A percentile compares a stretch with the other conserved stretches of the same genome.
These are phyloP conservation scores for Eumacrocentrus americanus DNA, from an alignment of 2,888 invertebrate genomes.

Conservation along the genomic window DNA sequence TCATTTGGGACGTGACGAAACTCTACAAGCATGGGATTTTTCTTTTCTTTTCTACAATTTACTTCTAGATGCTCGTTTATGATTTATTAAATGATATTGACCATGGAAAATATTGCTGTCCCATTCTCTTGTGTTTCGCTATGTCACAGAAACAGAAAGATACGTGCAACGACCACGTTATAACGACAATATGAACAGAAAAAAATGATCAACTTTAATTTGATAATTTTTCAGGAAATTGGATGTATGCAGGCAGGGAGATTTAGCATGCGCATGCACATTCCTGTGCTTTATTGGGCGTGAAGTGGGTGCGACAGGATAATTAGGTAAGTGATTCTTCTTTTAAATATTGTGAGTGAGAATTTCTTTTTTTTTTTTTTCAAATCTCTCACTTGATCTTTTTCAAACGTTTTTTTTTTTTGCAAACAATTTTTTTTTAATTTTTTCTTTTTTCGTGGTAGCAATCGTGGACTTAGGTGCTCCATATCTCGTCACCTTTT, in stretches of 20 bases:
- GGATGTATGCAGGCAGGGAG: conserved; percentile 30
- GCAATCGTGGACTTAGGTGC: conserved; percentile 61
- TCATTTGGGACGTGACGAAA: background rate
- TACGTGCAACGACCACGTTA: conserved; percentile 54
- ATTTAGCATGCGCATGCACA: conserved; percentile 56
- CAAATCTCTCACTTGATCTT: conserved; percentile 19
- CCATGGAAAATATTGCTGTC: background rate
- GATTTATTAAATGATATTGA: background rate
- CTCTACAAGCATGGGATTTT: background rate
- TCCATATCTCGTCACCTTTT: conserved; percentile 70
- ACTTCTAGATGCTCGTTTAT: background rate
- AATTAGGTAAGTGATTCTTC: conserved; percentile 40
- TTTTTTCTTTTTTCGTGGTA: conserved; percentile 47
- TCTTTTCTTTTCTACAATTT: background rate
- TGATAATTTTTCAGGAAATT: conserved; percentile 11
- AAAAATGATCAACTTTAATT: conserved; percentile 19
- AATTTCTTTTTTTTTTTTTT: conserved; percentile 20
- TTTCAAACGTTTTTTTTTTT: conserved; percentile 25
- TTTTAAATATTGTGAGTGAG: conserved; percentile 9
- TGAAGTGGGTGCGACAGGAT: conserved; percentile 42
- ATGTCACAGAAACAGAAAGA: conserved; percentile 36
- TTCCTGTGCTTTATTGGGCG: conserved; percentile 56
- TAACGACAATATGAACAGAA: conserved; percentile 33
- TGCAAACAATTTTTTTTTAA: conserved; percentile 33
- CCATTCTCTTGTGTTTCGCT: conserved; percentile 3